A percentile compares a stretch with the other conserved stretches of the same genome.
Conservation (phyloP, 1,140 invertebrate genomes). For the Drosophila nannoptera region DNA sequence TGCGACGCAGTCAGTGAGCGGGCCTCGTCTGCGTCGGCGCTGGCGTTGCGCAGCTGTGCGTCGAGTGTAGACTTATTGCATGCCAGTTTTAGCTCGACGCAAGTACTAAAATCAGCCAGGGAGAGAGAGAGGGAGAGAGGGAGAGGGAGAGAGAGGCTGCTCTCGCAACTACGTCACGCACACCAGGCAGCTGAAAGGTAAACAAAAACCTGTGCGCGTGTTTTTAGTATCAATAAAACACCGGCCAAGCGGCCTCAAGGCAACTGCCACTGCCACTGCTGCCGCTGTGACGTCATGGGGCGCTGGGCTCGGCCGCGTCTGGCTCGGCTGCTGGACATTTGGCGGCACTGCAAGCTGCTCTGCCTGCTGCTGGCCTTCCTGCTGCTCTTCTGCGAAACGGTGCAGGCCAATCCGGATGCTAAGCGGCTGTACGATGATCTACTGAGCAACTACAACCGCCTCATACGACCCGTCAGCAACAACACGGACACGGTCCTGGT, state of each 20-base stretch:
- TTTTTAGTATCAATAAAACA: slow-evolving; percentile 71
- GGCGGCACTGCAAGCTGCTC: slow-evolving; percentile 69
- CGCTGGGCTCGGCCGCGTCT: slow-evolving; percentile 44
- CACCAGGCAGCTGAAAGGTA: slow-evolving; percentile 57
- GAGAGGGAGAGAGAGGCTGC: neutral
- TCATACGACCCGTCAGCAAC: slow-evolving; percentile 95
- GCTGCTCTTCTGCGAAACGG: slow-evolving; percentile 71
- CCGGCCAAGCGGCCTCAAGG: slow-evolving; percentile 52
- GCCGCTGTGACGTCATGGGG: slow-evolving; percentile 64
- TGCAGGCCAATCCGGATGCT: slow-evolving; percentile 89
- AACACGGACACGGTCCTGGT: slow-evolving; percentile 96
- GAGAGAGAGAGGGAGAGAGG: neutral
- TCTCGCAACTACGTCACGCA: slow-evolving; percentile 42
- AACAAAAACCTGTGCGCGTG: slow-evolving; percentile 76
- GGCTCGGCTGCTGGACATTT: slow-evolving; percentile 51
- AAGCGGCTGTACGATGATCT: slow-evolving; percentile 96
- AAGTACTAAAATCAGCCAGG: neutral
- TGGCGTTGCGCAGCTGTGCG: slow-evolving; percentile 34
- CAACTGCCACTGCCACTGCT: slow-evolving; percentile 10
- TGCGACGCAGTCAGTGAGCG: slow-evolving; percentile 6
- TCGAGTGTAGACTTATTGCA: slow-evolving; percentile 36
- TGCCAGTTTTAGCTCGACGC: slow-evolving; percentile 11
- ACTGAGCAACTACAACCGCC: slow-evolving; percentile 96
- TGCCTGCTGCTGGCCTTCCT: slow-evolving; percentile 64
- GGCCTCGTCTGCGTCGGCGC: slow-evolving; percentile 27